Conservation (phyloP, 2,888 invertebrate species). For the Euclidia mi region DNA sequence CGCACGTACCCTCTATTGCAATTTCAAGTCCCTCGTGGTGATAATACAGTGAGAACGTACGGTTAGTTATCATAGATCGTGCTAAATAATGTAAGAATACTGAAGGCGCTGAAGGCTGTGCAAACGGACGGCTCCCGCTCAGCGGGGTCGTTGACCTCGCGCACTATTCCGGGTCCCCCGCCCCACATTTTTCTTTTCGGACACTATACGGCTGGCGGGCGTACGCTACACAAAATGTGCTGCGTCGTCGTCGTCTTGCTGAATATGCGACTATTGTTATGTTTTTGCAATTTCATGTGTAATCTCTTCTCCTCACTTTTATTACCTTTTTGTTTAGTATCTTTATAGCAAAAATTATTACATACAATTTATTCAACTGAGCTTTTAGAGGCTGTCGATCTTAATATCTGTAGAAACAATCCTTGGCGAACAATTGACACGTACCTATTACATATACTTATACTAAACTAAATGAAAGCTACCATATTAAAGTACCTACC, state of each 20-base stretch:
- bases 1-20: slow-evolving; percentile 43
- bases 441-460: no score
- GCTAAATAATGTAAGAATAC: slow-evolving; percentile 78
- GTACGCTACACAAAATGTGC: slow-evolving; percentile 75
- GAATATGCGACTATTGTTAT: slow-evolving; percentile 84
- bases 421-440: neutral
- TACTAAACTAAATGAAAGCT: no score
- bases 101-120: slow-evolving; percentile 72
- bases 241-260: slow-evolving; percentile 79
- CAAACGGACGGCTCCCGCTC: slow-evolving; percentile 62
- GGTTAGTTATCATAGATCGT: slow-evolving; percentile 73
- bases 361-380: slow-evolving; percentile 14
- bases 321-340: slow-evolving; percentile 33
- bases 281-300: slow-evolving; percentile 82
- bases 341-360: slow-evolving; percentile 26
- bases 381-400: neutral
- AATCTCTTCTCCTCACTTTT: slow-evolving; percentile 72
- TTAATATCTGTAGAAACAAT: slow-evolving; percentile 18
- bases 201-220: slow-evolving; percentile 77
- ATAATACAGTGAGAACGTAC: slow-evolving; percentile 64
- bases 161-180: slow-evolving; percentile 72
- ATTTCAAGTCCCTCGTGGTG: slow-evolving; percentile 58
- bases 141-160: slow-evolving; percentile 79
- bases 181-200: slow-evolving; percentile 87
- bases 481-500: no score